These are phyloP conservation scores for Ploceus nigricollis DNA, from an alignment of 2,113 vertebrate genomes.

Conservation along the genomic window DNA sequence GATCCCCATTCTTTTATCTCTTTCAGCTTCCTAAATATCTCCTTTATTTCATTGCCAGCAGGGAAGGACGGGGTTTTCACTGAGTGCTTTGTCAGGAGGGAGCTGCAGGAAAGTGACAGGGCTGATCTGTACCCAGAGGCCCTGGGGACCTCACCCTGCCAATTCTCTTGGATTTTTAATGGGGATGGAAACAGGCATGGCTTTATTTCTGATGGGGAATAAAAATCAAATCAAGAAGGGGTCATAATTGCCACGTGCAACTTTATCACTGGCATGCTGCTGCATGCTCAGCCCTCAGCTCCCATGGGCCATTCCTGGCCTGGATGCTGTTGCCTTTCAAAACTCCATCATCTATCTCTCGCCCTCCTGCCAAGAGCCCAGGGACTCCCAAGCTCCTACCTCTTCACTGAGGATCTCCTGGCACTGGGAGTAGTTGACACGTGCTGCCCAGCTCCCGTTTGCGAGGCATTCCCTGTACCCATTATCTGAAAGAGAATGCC, in stretches of 20 bases:
- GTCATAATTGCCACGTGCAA: not conserved
- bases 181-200: not conserved
- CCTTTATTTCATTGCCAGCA: not conserved
- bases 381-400: conserved; percentile 52
- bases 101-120: not conserved
- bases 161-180: not conserved
- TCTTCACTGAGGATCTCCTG: conserved; percentile 86
- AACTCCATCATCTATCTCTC: not conserved
- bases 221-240: not conserved
- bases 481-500: conserved; percentile 73
- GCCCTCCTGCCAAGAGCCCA: not conserved
- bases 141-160: not conserved
- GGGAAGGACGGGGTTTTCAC: not conserved
- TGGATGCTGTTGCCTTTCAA: not conserved
- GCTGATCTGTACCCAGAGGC: no score
- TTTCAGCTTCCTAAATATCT: not conserved
- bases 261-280: not conserved
- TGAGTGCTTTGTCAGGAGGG: not conserved
- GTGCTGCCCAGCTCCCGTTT: conserved; percentile 84
- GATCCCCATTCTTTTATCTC: not conserved
- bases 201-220: not conserved
- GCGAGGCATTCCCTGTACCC: conserved; percentile 85
- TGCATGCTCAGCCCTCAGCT: not conserved
- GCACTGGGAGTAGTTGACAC: conserved; percentile 86
- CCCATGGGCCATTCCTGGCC: not conserved